Evolutionary conservation across 2,888 invertebrate genomes (phyloP), one percentile per base, ranked within the genome.

Genomic region (Thecophora atra): DNA sequence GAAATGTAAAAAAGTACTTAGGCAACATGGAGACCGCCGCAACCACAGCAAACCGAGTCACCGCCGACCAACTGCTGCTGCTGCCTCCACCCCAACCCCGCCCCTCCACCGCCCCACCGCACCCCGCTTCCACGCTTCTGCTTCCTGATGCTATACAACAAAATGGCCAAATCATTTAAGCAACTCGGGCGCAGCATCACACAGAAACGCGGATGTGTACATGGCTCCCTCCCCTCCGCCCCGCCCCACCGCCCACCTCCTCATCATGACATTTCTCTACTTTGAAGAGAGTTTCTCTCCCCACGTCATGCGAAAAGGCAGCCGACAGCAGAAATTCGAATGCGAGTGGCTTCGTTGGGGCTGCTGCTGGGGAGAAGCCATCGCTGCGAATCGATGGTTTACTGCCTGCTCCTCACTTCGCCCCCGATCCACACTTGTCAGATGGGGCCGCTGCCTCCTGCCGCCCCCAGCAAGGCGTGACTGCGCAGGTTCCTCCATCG

Each of bases 401-500:
- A 17, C 47, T 3, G 6, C 47, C 4, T 4, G 21, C 19, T 4
- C 54, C 19, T 11, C 54, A 3, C 4, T 54, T n/a, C 54, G 4
- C 54, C 54, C n/a, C n/a, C 52, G 5, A 52, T 5, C n/a, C 11
- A 5, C 52, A 7, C n/a, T 5, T 19, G 5, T 19, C 24, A 54
- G n/a, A n/a, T n/a, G n/a, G n/a, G n/a, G 21, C 24, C 19, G n/a
- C 19, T 21, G 5, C 54, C 54, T 21, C 1, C 5, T 19, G 8
- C 1, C 19, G 5, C 42, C 62, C 11, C 37, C 62, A n/a, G 30
- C 26, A 75, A 77, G 77, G 76, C 81, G 76, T 80, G 79, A 79
- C 78, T 82, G 82, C 82, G 82, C 82, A 82, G 83, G 82, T 82
- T 83, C 82, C 79, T 79, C 78, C 19, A 28, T 28, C 28, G n/a